Evolutionary conservation across 2,797 vertebrate genomes (phyloP).

Genomic region (Amazonetta brasiliensis): DNA sequence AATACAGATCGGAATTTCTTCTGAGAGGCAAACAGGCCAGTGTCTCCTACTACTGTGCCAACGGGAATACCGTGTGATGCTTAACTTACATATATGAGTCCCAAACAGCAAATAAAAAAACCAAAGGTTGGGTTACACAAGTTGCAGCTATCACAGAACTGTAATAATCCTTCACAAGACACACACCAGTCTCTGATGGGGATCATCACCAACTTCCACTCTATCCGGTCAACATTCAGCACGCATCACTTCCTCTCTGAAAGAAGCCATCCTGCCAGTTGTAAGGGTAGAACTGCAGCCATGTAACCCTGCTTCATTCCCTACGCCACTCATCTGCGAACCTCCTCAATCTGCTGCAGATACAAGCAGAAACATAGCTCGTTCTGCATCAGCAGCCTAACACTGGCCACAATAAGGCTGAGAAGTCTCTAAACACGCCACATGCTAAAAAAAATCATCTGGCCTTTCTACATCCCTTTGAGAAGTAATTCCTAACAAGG

Average conservation of each 20-base stretch:
- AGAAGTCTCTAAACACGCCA: background rate
- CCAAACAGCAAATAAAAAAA: background rate
- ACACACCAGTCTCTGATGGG: background rate
- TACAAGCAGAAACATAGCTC: background rate
- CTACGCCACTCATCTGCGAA: accelerated
- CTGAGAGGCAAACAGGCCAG: background rate
- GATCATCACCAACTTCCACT: background rate
- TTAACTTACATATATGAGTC: background rate
- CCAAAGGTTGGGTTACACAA: background rate
- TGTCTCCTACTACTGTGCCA: background rate
- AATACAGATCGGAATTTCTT: accelerated
- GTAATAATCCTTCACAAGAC: background rate
- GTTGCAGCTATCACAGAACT: background rate
- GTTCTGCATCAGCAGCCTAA: background rate
- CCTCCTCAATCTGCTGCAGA: background rate
- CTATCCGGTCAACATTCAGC: accelerated
- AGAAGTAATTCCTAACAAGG: background rate
- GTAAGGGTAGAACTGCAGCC: background rate
- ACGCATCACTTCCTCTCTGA: accelerated
- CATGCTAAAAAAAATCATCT: background rate
- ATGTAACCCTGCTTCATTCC: background rate
- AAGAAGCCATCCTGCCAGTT: background rate
- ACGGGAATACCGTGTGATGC: background rate
- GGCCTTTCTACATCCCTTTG: background rate
- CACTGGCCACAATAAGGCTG: background rate